Conservation (phyloP, 2,888 invertebrate genomes). For the Mycalesis mineus region DNA sequence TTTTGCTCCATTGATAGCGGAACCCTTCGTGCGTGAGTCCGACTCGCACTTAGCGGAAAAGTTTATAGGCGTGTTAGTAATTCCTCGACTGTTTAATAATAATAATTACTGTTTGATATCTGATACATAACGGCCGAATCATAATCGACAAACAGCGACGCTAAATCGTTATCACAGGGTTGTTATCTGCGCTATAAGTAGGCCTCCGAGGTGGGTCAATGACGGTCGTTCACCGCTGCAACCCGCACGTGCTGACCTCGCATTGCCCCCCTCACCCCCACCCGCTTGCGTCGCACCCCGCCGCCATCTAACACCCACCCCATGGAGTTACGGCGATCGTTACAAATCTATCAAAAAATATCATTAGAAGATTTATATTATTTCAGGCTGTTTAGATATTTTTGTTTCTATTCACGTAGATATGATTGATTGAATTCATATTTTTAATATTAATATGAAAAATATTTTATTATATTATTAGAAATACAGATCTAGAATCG, state of each 20-base stretch:
- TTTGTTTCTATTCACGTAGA: too few relatives aligned
- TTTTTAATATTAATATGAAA: too few relatives aligned
- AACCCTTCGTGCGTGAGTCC: too few relatives aligned
- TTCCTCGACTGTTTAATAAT: not conserved
- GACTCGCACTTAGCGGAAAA: too few relatives aligned
- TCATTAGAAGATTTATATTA: not conserved
- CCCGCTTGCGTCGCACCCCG: conserved; percentile 32
- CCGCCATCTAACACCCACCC: conserved; percentile 16
- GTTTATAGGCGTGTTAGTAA: too few relatives aligned
- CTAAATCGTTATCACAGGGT: conserved; percentile 53
- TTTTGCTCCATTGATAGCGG: too few relatives aligned
- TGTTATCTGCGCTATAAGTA: conserved; percentile 67
- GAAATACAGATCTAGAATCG: too few relatives aligned
- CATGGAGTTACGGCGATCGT: conserved; percentile 20
- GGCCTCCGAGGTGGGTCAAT: conserved; percentile 73
- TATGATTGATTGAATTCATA: too few relatives aligned
- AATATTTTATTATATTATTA: too few relatives aligned
- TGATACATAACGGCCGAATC: conserved; percentile 15
- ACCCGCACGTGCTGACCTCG: conserved; percentile 70
- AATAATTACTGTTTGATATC: conserved; percentile 14
- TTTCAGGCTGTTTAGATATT: not conserved
- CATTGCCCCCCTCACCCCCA: conserved; percentile 35
- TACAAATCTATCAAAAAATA: conserved; percentile 10
- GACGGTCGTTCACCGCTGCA: conserved; percentile 75
- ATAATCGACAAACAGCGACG: conserved; percentile 23